Percentiles rank a stretch among this genome's conserved stretches.
phyloP scores from a whole-genome alignment of 2,797 vertebrate species.

The Nannoperca australis region DNA sequence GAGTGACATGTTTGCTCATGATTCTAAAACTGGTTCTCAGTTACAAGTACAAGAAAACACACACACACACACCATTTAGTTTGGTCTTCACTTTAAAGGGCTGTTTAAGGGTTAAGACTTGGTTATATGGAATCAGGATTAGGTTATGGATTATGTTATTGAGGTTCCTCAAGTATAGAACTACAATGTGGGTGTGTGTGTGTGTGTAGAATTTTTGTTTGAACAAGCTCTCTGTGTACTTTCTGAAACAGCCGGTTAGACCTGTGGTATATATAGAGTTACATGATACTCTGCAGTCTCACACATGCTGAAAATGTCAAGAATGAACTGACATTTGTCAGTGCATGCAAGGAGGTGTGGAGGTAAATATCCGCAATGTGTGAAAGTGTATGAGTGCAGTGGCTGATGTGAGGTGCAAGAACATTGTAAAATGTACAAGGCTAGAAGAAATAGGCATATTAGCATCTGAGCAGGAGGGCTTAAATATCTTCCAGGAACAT shows the following conservation, averaged over 20 bases:
- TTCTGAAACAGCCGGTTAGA: conserved; percentile 31
- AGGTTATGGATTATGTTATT: neutral
- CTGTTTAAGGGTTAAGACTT: neutral
- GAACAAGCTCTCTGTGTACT: conserved; percentile 11
- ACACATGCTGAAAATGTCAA: no score
- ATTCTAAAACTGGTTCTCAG: neutral
- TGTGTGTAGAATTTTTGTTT: conserved; percentile 5
- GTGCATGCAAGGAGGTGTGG: neutral
- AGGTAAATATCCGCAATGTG: neutral
- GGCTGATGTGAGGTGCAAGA: no score
- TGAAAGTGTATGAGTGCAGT: neutral
- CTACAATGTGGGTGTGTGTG: neutral
- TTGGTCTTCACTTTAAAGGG: neutral
- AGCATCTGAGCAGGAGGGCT: no score
- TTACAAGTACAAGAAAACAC: no score
- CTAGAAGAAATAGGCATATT: no score
- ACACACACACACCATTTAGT: no score
- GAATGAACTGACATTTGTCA: no score
- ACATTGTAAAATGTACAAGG: neutral
- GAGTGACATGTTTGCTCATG: no score
- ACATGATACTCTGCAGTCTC: neutral
- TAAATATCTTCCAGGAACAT: neutral
- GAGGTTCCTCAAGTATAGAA: neutral
- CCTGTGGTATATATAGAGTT: conserved; percentile 9
- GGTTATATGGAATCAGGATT: neutral